These are phyloP conservation scores for Apodemia duryi DNA, from an alignment of 2,888 invertebrate species.

Conservation along the genomic window DNA sequence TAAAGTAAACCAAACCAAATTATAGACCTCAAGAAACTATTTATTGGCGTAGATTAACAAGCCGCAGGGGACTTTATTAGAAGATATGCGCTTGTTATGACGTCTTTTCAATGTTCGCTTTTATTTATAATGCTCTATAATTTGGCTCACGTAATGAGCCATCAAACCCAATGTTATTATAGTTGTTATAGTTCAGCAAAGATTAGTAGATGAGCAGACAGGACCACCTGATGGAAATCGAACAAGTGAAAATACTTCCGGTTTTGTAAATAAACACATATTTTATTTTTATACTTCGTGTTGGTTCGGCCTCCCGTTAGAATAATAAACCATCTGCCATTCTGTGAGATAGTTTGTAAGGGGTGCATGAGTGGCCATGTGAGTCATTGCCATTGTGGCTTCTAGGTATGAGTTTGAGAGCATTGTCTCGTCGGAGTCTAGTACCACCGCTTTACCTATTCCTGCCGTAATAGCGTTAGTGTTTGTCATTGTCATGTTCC, in stretches of 20 bases:
- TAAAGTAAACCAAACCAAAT: conserved; percentile 36
- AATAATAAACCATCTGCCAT: too few relatives aligned
- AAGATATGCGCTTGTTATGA: conserved; percentile 28
- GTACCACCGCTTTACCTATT: too few relatives aligned
- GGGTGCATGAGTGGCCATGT: too few relatives aligned
- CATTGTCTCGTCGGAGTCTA: too few relatives aligned
- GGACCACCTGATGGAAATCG: neutral
- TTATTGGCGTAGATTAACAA: conserved; percentile 21
- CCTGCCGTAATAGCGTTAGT: too few relatives aligned
- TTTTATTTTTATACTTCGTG: too few relatives aligned
- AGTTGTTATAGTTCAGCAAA: neutral
- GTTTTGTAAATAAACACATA: too few relatives aligned
- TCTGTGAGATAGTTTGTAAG: too few relatives aligned
- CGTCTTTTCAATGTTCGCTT: conserved; percentile 24
- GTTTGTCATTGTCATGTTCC: too few relatives aligned
- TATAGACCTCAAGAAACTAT: conserved; percentile 30
- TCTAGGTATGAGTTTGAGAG: too few relatives aligned
- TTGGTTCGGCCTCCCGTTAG: too few relatives aligned
- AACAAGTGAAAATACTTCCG: neutral
- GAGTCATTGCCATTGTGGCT: too few relatives aligned
- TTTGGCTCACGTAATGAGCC: conserved; percentile 18
- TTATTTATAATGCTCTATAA: conserved; percentile 27
- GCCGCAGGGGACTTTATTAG: conserved; percentile 24
- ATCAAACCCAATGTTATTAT: conserved; percentile 12
- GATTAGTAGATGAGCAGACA: conserved; percentile 7